Percentiles rank a stretch among this genome's conserved stretches.
Evolutionary conservation across 2,113 vertebrate genomes (phyloP).

Genomic region (Centropus unirufus): DNA sequence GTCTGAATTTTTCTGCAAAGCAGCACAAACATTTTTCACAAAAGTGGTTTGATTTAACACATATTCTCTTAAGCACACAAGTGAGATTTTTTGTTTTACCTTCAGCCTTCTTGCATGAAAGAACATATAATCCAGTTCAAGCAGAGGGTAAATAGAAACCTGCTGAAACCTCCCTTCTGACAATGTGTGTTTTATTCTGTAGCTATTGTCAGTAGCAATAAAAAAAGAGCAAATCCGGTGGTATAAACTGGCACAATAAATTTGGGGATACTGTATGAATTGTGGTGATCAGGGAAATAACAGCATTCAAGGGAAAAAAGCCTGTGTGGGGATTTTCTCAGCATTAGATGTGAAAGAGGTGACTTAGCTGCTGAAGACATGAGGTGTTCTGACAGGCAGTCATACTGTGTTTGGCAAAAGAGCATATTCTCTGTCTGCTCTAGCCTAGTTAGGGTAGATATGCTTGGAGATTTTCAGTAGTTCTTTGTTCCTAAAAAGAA

Average conservation of each 20-base stretch:
- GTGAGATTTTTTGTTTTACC: slow-evolving; percentile 17
- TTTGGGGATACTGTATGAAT: neutral
- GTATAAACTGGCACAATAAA: neutral
- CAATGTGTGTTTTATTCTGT: neutral
- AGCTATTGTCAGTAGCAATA: neutral
- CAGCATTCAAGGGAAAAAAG: neutral
- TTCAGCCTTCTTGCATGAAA: slow-evolving; percentile 8
- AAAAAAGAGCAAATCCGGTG: neutral
- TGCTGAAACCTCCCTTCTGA: slow-evolving; percentile 11
- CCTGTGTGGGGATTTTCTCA: neutral
- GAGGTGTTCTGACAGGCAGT: slow-evolving; percentile 37
- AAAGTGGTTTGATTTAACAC: neutral
- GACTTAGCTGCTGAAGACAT: neutral
- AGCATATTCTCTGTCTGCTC: neutral
- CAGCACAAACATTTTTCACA: neutral
- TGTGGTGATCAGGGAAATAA: neutral
- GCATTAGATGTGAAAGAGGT: neutral
- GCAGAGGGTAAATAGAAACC: slow-evolving; percentile 19
- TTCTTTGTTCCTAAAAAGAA: slow-evolving; percentile 42
- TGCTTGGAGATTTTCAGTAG: slow-evolving; percentile 17
- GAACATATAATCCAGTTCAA: slow-evolving; percentile 31
- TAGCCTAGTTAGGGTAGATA: slow-evolving; percentile 5
- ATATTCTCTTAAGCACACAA: neutral
- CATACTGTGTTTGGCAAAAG: slow-evolving; percentile 24
- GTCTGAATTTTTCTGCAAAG: neutral